These are phyloP conservation scores for Poecile montanus DNA, from an alignment of 2,797 vertebrate species.

Conservation along the genomic window DNA sequence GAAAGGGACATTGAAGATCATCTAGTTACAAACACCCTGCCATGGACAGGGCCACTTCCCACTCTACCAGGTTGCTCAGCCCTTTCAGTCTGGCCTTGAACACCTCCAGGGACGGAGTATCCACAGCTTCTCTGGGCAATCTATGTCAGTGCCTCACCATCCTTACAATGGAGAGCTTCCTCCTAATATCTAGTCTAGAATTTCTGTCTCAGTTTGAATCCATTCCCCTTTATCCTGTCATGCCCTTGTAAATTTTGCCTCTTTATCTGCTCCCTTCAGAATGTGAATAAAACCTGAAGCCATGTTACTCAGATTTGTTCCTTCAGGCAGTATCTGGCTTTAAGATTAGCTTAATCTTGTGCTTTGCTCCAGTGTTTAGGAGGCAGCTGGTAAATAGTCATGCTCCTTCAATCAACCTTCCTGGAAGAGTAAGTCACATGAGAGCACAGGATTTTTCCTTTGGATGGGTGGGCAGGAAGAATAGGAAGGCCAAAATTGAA, in stretches of 20 bases:
- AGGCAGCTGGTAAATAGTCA: neutral
- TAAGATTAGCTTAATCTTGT: neutral
- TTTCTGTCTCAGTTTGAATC: neutral
- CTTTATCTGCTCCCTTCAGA: neutral
- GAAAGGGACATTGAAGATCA: too few relatives aligned
- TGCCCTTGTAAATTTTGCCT: neutral
- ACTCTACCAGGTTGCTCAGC: neutral
- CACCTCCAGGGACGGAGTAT: too few relatives aligned
- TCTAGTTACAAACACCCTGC: neutral
- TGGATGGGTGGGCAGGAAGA: neutral
- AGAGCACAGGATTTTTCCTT: neutral
- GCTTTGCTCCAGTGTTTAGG: neutral
- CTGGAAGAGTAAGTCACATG: neutral
- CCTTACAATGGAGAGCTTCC: neutral
- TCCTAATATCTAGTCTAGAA: neutral
- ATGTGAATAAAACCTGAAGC: neutral
- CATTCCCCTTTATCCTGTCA: neutral
- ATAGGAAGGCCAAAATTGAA: neutral
- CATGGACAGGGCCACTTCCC: neutral
- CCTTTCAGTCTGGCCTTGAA: neutral
- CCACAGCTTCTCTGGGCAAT: neutral
- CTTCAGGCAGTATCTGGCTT: neutral
- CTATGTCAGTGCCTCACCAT: neutral
- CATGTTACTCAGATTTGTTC: neutral
- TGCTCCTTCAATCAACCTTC: neutral